Evolutionary conservation across 2,888 invertebrate species (phyloP), one percentile per base, ranked within the genome.

Genomic region (Hyppa rectilinea): DNA sequence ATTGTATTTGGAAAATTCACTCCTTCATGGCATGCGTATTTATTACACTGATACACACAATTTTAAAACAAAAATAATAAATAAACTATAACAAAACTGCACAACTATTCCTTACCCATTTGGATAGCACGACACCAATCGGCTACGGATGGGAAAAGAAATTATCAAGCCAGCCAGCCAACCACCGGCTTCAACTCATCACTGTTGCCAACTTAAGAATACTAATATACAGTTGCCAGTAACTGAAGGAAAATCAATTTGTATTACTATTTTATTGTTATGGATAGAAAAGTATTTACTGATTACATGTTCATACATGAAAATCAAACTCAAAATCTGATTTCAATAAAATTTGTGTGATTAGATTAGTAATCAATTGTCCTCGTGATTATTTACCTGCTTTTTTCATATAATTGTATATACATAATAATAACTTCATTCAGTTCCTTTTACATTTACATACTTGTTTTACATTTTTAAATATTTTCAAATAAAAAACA

Each of bases 131-230:
- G 95, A 96, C 95, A 95, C 95, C 94, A 93, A 94, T 95, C 96
- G 95, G 95, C 94, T 95, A 96, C 95, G 92, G 96, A 94, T 95
- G 92, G 94, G 95, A 96, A 96, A 96, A 96, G 96, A 95, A 95
- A 93, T 95, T 92, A 89, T 88, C 87, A 78, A 81, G 82, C 78
- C 73, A 76, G 83, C 79, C 83, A 87, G 87, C 94, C 94, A 94
- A 94, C 93, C 91, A 92, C 88, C 81, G 89, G 87, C 90, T 89
- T 90, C 86, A 92, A 89, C 87, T 88, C 74, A 75, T 85, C 92
- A 92, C 64, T 85, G 64, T 73, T 88, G 85, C 94, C 95, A 95
- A 94, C 92, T 76, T 81, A 69, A 85, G 64, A 75, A 86, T 86
- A 85, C 59, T 47, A 86, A 85, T 73, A 74, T 71, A 73, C 82